Evolutionary conservation across 2,888 invertebrate species (phyloP), one percentile per base, ranked within the genome.

Genomic region (Hydriomena furcata): DNA sequence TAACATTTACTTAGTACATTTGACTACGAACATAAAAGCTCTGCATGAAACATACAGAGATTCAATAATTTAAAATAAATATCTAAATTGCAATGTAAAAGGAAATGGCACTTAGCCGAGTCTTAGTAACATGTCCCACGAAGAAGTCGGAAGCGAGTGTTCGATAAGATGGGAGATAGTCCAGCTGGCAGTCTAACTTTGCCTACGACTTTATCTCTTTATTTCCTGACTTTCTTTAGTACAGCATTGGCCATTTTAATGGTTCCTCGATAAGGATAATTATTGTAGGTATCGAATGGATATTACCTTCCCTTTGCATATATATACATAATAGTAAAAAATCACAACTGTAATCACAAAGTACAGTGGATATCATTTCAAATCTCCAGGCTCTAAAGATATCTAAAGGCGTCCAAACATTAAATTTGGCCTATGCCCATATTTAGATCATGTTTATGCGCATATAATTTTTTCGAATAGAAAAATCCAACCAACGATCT

Each of bases 151-250:
- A 54, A 59, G 59, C 58, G 52, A 67, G 23, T 35, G 25, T 58
- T 69, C 67, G 69, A 73, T 68, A 71, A 76, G 69, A 66, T 63
- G 60, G 55, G 66, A 69, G 72, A 71, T 73, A 75, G 68, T 61
- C 67, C 68, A 69, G 67, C 71, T 74, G 71, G 61, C 62, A 58
- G 63, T 68, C 65, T 66, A 79, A 79, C 79, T 78, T 77, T 69
- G 61, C 62, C 71, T 69, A 61, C 65, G 58, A 63, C 68, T 68
- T 71, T 60, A 68, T 69, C 69, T 68, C 63, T 66, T 68, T 72
- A 72, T 72, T 76, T 74, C 68, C 71, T 69, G 68, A 68, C 67
- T 69, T 68, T 31, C 37, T 37, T 47, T 28, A 11, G 27, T 70
- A 67, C 63, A 66, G 65, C 67, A 65, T 65, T 60, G 64, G 58